phyloP scores from a whole-genome alignment of 2,888 invertebrate species.

The Acrobasis suavella region DNA sequence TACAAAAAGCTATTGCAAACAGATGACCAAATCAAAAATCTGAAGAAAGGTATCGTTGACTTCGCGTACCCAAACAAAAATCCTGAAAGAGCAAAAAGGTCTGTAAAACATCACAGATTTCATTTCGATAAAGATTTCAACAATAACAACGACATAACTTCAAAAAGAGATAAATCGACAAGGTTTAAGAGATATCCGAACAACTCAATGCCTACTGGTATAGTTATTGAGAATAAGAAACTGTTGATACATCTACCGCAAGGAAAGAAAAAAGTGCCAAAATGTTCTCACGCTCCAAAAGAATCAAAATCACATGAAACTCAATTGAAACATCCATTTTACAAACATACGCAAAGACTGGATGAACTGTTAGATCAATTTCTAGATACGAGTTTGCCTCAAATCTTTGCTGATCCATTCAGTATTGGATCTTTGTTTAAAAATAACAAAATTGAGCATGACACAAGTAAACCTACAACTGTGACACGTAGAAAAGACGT shows the following conservation, averaged over 20 bases:
- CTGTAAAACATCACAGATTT: background rate
- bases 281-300: constrained; percentile 56
- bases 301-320: constrained; percentile 54
- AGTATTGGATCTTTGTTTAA: constrained; percentile 38
- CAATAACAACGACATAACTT: background rate
- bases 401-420: constrained; percentile 40
- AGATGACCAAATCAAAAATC: constrained; percentile 58
- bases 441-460: constrained; percentile 37
- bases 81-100: constrained; percentile 4
- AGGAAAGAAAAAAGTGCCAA: constrained; percentile 44
- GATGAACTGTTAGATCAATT: constrained; percentile 56
- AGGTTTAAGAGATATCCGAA: background rate
- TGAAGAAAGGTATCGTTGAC: constrained; percentile 42
- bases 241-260: constrained; percentile 48
- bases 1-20: constrained; percentile 64
- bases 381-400: constrained; percentile 47
- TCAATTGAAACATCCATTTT: constrained; percentile 59
- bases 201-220: constrained; percentile 39
- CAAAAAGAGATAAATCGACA: background rate
- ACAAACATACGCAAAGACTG: constrained; percentile 56
- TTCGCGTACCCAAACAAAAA: constrained; percentile 28
- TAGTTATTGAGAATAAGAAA: constrained; percentile 55
- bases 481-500: background rate
- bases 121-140: background rate
- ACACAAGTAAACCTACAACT: constrained; percentile 13